Evolutionary conservation across 2,797 vertebrate species (phyloP), one percentile per base, ranked within the genome.

Genomic region (Distichodus sexfasciatus): DNA sequence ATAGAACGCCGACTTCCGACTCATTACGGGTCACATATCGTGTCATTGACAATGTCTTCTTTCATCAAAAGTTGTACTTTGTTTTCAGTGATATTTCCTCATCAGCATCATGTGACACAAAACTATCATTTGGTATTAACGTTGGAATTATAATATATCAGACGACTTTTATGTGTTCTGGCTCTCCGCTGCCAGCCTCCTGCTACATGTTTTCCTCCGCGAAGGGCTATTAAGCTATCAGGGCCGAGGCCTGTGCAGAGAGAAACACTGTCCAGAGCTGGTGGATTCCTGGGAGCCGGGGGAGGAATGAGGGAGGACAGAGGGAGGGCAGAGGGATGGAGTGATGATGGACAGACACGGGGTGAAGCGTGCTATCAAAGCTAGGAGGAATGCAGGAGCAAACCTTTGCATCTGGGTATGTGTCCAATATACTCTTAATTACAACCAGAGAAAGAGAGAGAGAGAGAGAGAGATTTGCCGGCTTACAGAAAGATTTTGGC

Each of bases 231-330:
- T 91, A 91, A 91, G 88, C 87, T 87, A 91, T 91, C 89, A 91
- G 81, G 83, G 81, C 87, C 82, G 77, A 84, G 84, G 88, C 84
- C 89, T 90, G 86, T 84, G 82, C 81, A 82, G 85, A 89, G 88
- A 82, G 81, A 86, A 93, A 93, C 90, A 91, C 87, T 92, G 87
- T 93, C 91, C 91, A 93, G 91, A 91, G 81, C 83, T 77, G 61
- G 77, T 81, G 84, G 89, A 93, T 90, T 91, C 89, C 87, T 90
- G 83, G 61, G 79, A 86, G 81, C 84, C 83, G 87, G 88, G 89
- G 91, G 90, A 89, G 89, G 88, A 83, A 72, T 63, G 77, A 71
- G 67, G 75, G 68, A 73, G 35, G 88, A 83, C 73, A 63, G 77
- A 71, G 67, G 75, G 68, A 73, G 35, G 66, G 72, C 26, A 29